phyloP scores from a whole-genome alignment of 2,888 invertebrate genomes.

The Plebejus argus region DNA sequence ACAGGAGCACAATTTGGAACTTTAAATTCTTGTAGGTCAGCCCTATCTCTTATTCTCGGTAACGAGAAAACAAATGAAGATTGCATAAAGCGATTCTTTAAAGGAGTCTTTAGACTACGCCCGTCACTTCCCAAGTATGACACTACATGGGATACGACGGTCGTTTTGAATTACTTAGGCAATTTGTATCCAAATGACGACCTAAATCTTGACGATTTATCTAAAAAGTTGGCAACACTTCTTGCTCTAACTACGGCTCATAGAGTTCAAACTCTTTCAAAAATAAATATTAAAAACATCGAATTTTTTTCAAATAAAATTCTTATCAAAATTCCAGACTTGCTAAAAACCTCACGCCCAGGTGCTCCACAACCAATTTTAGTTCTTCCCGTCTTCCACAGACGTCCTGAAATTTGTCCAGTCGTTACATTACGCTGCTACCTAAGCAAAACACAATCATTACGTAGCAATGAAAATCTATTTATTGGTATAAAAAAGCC shows the following conservation, averaged over 20 bases:
- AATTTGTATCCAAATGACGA: constrained; percentile 31
- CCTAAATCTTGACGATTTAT: constrained; percentile 31
- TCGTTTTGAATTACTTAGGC: constrained; percentile 32
- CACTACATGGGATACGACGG: constrained; percentile 35
- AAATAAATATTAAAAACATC: constrained; percentile 28
- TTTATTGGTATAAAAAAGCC: constrained; percentile 4
- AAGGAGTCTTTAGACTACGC: constrained; percentile 34
- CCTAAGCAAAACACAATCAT: neutral
- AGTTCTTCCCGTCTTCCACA: neutral
- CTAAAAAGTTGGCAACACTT: constrained; percentile 32
- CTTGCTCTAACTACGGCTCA: constrained; percentile 34
- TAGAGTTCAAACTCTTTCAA: constrained; percentile 8
- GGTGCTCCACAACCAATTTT: neutral
- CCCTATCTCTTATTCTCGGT: constrained; percentile 34
- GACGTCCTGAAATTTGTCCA: neutral
- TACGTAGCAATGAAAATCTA: neutral
- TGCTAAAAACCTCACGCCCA: neutral
- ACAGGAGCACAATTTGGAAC: constrained; percentile 28
- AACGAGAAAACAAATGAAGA: constrained; percentile 30
- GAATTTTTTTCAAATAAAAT: no score
- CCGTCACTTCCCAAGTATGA: constrained; percentile 37
- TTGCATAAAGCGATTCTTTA: constrained; percentile 35
- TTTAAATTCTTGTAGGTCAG: constrained; percentile 36
- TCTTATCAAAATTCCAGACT: neutral
- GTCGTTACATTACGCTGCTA: neutral